phyloP scores from a whole-genome alignment of 35 echinoderm and acorn worm species.

The Diadema setosum region DNA sequence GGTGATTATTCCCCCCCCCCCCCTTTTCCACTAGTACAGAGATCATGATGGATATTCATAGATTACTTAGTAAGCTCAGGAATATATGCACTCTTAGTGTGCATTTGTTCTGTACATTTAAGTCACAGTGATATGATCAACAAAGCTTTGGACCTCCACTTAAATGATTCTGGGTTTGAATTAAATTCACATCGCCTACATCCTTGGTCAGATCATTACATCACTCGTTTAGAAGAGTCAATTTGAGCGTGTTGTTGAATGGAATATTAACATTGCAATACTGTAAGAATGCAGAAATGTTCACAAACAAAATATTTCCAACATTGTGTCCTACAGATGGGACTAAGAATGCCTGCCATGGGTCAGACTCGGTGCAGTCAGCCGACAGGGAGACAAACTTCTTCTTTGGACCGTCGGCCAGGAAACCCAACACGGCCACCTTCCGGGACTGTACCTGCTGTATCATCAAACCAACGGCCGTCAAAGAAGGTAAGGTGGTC shows the following conservation, averaged over 20 bases:
- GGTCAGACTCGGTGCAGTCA: slow-evolving; percentile 63
- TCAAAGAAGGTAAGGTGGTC: slow-evolving; percentile 63
- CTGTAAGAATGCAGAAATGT: too few relatives aligned
- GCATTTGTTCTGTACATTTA: too few relatives aligned
- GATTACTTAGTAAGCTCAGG: too few relatives aligned
- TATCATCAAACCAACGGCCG: slow-evolving; percentile 88
- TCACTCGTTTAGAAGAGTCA: background rate
- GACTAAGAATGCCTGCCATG: slow-evolving; percentile 88
- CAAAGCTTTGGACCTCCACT: too few relatives aligned
- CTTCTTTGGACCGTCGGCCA: slow-evolving; percentile 58
- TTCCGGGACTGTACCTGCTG: slow-evolving; percentile 70
- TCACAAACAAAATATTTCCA: too few relatives aligned
- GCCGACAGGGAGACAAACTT: slow-evolving; percentile 76
- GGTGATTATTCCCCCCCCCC: slow-evolving; percentile 27
- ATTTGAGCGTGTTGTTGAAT: too few relatives aligned
- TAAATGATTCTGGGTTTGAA: too few relatives aligned
- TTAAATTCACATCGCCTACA: background rate
- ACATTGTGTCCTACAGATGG: slow-evolving; percentile 63
- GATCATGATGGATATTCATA: too few relatives aligned
- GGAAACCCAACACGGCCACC: slow-evolving; percentile 59
- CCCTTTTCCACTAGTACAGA: too few relatives aligned
- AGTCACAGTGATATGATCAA: too few relatives aligned
- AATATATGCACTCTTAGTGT: too few relatives aligned
- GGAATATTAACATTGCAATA: too few relatives aligned
- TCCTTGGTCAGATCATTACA: background rate